A percentile compares a stretch with the other conserved stretches of the same genome.
Evolutionary conservation across 2,888 invertebrate species (phyloP).

Genomic region (Lordiphosa andalusiaca): DNA sequence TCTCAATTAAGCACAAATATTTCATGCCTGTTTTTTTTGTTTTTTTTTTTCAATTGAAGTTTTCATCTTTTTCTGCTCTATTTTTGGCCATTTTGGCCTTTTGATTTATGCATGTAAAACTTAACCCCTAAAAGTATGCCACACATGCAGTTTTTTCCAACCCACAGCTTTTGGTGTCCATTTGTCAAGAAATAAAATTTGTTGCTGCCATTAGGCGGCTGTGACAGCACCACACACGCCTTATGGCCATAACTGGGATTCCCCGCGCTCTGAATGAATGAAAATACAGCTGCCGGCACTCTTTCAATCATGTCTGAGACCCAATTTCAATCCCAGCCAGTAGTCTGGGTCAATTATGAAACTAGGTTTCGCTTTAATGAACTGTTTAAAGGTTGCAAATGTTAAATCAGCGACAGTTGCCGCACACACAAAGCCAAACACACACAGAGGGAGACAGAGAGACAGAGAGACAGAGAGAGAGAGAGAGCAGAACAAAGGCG

Average conservation of each 20-base stretch:
- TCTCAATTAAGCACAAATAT: no score
- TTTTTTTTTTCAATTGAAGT: no score
- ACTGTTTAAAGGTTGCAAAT: conserved; percentile 32
- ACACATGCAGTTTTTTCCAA: conserved; percentile 23
- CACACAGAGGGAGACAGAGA: conserved; percentile 7
- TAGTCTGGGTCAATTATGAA: conserved; percentile 28
- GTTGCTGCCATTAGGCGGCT: conserved; percentile 45
- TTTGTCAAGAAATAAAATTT: conserved; percentile 51
- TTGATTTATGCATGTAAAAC: conserved; percentile 8
- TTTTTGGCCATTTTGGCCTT: neutral
- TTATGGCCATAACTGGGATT: conserved; percentile 48
- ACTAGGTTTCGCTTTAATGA: conserved; percentile 27
- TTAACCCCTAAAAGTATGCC: conserved; percentile 40
- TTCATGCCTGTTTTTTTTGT: no score
- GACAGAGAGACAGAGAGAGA: no score
- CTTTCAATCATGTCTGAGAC: conserved; percentile 5
- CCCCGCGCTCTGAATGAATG: conserved; percentile 1
- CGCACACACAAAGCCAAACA: conserved; percentile 12
- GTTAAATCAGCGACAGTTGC: conserved; percentile 36
- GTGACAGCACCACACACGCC: conserved; percentile 34
- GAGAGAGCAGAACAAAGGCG: neutral
- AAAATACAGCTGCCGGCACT: neutral
- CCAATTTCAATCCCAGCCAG: conserved; percentile 8
- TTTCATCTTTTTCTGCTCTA: neutral
- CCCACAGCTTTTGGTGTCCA: conserved; percentile 40